Base-by-base conservation (phyloP, 2,888 invertebrate species). In the Lamellibrachia satsuma region DNA sequence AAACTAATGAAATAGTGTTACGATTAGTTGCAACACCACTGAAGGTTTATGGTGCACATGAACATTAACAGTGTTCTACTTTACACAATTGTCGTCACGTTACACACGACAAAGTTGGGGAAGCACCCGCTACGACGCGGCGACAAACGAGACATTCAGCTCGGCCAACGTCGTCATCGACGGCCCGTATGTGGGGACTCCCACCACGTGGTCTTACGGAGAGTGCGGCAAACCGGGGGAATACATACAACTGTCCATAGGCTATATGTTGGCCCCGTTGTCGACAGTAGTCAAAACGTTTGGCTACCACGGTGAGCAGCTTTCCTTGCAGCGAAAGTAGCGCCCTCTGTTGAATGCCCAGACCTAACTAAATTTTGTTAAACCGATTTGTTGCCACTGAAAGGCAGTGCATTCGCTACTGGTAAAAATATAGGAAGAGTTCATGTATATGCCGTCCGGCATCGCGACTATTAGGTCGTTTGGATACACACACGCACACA, bases 101-200 rank as follows among this genome's bases (percentile, higher is more conserved):
- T 75, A 22, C 11, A 75, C 75, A 22, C 22, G 75, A 7, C 95
- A 97, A 91, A 96, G 97, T 57, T 98, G 97, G 97, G 97, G 97
- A 27, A 97, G 97, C 94, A 96, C 92, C 39, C 90, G 93, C 52
- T 94, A 94, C 91, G 92, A 93, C 55, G 93, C 93, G 75, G 94
- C 94, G 51, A 92, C 94, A 15, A 94, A 94, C 6, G 93, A 94
- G n/a, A 93, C 94, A 52, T 95, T 95, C 91, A 93, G 94, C 91
- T 94, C 96, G 57, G 97, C 97, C 11, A 97, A 97, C 95, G 96
- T 97, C 91, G 95, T 97, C 52, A 95, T 97, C 2, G 96, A 97
- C 52, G 97, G 97, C 3, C 95, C 96, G 15, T 97, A 97, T 3
- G 93, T 94, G 15, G 94, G 94, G 52, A 93, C 93, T 27, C 75